Evolutionary conservation across 1,140 invertebrate genomes (phyloP), one percentile per base, ranked within the genome.

Genomic region (Plectrocnemia conspersa): DNA sequence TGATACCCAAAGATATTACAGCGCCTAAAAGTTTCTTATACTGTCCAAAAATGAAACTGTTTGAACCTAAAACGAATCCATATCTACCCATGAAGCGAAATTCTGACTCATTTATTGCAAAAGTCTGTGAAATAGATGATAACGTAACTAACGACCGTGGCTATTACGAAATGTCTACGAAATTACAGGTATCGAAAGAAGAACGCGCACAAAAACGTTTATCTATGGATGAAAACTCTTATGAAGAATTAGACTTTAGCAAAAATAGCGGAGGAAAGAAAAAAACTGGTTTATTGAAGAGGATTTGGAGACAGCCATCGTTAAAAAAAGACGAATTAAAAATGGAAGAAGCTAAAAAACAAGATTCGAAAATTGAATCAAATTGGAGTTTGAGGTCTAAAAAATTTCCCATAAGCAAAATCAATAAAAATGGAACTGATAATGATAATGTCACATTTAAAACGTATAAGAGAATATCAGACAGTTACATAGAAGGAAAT

Each of bases 1-100:
- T 15, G 23, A 25, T 15, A 27, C 13, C 19, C 13, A 72, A 70
- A 47, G 69, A 58, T 56, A 65, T 74, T 2, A 69, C 68, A 0
- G 66, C 68, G 44, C 69, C 72, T 2, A 74, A 73, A 53, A 76
- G 73, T 56, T 76, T 76, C 55, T 53, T 76, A 4, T 76, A 76
- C 47, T 69, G 72, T 61, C 67, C 70, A 25, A 66, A 70, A 33
- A 52, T 63, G n/a, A 68, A 63, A 46, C 64, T 56, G 46, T 54
- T 54, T 22, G 65, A 69, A 10, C 66, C 63, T 54, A 60, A 62
- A 9, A 52, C 58, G 1, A 66, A 67, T n/a, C 71, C 74, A 0
- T 76, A 76, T 24, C 41, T 70, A 22, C 71, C 69, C 0, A 75
- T 75, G 73, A 66, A 73, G 42, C 62, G 32, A 45, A 16, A 44